A percentile compares a stretch with the other conserved stretches of the same genome.
These are phyloP conservation scores for Ibidorhyncha struthersii DNA, from an alignment of 2,113 vertebrate genomes.

Conservation along the genomic window DNA sequence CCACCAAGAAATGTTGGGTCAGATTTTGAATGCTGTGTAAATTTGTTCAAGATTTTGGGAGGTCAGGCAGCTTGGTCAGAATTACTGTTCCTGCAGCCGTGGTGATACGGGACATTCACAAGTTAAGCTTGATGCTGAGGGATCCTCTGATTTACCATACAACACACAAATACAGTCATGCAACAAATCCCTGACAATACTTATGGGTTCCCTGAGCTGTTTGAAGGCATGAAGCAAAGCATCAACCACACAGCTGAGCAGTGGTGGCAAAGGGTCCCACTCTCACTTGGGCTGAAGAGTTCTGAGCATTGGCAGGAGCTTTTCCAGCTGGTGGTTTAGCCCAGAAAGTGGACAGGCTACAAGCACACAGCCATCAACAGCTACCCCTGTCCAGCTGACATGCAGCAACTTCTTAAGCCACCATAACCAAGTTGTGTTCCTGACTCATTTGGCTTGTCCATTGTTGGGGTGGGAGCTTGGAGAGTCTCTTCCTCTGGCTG, in stretches of 20 bases:
- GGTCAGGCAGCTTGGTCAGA: background rate
- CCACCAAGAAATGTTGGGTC: background rate
- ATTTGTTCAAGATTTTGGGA: background rate
- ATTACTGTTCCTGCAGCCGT: background rate
- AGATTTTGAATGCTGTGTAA: background rate
- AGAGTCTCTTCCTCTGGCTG: background rate
- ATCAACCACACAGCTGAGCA: too few relatives aligned
- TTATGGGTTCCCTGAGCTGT: background rate
- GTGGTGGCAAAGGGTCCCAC: background rate
- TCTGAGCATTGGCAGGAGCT: background rate
- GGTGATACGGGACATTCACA: background rate
- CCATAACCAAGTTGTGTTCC: background rate
- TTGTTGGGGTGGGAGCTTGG: background rate
- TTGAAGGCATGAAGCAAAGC: background rate
- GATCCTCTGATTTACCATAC: background rate
- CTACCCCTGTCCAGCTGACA: background rate
- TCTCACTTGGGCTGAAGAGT: background rate
- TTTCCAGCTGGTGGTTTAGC: background rate
- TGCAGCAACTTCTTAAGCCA: background rate
- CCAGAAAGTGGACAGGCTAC: background rate
- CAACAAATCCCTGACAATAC: background rate
- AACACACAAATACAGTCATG: too few relatives aligned
- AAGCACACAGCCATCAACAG: too few relatives aligned
- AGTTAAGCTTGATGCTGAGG: background rate
- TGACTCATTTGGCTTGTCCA: background rate